These are phyloP conservation scores for Andrena marginata DNA, from an alignment of 2,888 invertebrate genomes.

Conservation along the genomic window DNA sequence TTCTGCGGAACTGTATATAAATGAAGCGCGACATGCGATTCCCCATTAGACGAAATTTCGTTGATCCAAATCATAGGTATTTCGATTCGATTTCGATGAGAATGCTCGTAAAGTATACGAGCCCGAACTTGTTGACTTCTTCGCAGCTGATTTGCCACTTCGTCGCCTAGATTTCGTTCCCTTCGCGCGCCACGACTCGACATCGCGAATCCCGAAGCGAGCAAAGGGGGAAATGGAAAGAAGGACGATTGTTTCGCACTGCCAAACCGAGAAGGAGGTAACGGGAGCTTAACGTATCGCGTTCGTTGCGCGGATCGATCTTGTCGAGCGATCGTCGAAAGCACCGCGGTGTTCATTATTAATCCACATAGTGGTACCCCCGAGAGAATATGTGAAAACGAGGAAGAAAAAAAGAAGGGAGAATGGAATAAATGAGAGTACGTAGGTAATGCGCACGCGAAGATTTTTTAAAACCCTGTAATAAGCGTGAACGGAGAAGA, in stretches of 20 bases:
- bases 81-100: too few relatives aligned
- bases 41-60: too few relatives aligned
- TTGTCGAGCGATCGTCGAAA: slow-evolving; percentile 66
- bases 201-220: slow-evolving; percentile 16
- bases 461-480: slow-evolving; percentile 53
- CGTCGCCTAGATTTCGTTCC: slow-evolving; percentile 21
- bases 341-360: slow-evolving; percentile 73
- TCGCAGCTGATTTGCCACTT: slow-evolving; percentile 30
- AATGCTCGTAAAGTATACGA: too few relatives aligned
- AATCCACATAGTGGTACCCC: slow-evolving; percentile 64
- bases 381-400: slow-evolving; percentile 17
- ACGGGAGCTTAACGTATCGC: slow-evolving; percentile 41
- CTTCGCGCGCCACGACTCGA: slow-evolving; percentile 29
- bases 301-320: slow-evolving; percentile 62
- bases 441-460: slow-evolving; percentile 41
- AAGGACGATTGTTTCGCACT: slow-evolving; percentile 58
- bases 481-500: slow-evolving; percentile 42
- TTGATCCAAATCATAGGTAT: too few relatives aligned
- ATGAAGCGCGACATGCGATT: too few relatives aligned
- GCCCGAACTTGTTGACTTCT: too few relatives aligned
- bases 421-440: slow-evolving; percentile 24
- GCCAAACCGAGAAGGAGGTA: slow-evolving; percentile 51
- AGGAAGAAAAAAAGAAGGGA: neutral
- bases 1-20: too few relatives aligned
- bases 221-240: neutral